Base-by-base conservation (phyloP, 2,113 vertebrate genomes). In the Ochotona curzoniae region DNA sequence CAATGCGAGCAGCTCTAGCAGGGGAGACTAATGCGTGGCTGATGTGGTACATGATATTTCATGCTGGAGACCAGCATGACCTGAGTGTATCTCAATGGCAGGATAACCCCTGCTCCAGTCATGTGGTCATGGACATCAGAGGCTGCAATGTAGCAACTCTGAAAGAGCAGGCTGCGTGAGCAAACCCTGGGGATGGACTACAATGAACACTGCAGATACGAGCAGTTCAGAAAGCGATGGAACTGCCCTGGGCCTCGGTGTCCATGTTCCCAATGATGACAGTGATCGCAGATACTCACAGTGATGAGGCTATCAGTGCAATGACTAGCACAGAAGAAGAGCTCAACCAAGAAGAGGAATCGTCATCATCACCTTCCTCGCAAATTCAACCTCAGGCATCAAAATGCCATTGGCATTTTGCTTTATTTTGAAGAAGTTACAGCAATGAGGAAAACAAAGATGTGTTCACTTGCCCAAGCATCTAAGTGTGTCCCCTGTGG, bases 31-130 rank as follows among this genome's bases (percentile, higher is more conserved):
- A 98, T 71, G 83, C 89, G 66, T 4, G 85, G 84, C 89, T 95
- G 94, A 95, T 97, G 92, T n/a, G 89, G 74, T 73, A 44, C 66
- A 75, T 73, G 92, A 82, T 91, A 71, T 61, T 97, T 97, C 81
- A 8, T 66, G 73, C 73, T 91, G 38, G 73, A 76, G 93, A 94
- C 81, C 18, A 2, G 1, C 20, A 1, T 67, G 94, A 90, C 90
- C 93, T 8, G 8, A 73, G 84, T 20, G 8, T 5, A 6, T 74
- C 91, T 91, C 95, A 85, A 78, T 93, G 87, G 87, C 23, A 49
- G n/a, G 15, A 10, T 71, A 57, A 93, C 76, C 66, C 23, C 91
- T 76, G 66, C 67, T 82, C 60, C 57, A 66, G 81, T 64, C 44
- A n/a, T 73, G 69, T 51, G 73, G 87, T 81, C 78, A 87, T 60